A percentile compares a stretch with the other conserved stretches of the same genome.
These are phyloP conservation scores for Phenganax subtilis DNA, from an alignment of 92 coral and sea anemone species.

Conservation along the genomic window DNA sequence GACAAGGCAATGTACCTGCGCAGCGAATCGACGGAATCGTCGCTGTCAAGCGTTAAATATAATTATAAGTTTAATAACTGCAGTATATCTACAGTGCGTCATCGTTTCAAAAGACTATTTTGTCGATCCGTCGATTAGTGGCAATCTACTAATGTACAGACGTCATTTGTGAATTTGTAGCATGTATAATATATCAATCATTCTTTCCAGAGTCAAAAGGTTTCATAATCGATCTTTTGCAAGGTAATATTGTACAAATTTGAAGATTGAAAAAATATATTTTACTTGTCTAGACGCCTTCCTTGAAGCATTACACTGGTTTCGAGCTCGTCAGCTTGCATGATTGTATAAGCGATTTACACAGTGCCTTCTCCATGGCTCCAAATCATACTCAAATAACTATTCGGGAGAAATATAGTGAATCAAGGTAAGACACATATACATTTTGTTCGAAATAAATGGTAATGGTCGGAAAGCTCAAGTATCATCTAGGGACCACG, in stretches of 20 bases:
- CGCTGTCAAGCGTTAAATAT: no score
- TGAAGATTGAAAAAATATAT: not conserved
- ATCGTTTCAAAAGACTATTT: no score
- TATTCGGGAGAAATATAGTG: slow-evolving; percentile 78
- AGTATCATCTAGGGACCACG: no score
- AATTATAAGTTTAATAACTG: no score
- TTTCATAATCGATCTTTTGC: no score
- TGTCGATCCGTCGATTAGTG: no score
- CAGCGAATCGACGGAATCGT: no score
- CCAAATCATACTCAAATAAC: slow-evolving; percentile 85
- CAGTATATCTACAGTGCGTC: no score
- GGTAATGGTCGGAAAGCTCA: no score
- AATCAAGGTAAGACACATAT: slow-evolving; percentile 53
- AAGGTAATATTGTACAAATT: not conserved
- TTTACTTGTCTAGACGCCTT: slow-evolving; percentile 57
- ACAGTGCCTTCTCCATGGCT: slow-evolving; percentile 81
- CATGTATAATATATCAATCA: not conserved
- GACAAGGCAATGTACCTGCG: no score
- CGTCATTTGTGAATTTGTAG: no score
- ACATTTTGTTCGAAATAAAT: not conserved
- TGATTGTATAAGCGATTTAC: slow-evolving; percentile 83
- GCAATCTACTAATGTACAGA: no score
- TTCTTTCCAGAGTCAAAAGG: not conserved
- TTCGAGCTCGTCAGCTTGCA: slow-evolving; percentile 67
- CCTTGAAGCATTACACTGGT: slow-evolving; percentile 78